Percentiles rank a stretch among this genome's conserved stretches.
Conservation (phyloP, 2,888 invertebrate genomes). For the Hyposoter didymator region DNA sequence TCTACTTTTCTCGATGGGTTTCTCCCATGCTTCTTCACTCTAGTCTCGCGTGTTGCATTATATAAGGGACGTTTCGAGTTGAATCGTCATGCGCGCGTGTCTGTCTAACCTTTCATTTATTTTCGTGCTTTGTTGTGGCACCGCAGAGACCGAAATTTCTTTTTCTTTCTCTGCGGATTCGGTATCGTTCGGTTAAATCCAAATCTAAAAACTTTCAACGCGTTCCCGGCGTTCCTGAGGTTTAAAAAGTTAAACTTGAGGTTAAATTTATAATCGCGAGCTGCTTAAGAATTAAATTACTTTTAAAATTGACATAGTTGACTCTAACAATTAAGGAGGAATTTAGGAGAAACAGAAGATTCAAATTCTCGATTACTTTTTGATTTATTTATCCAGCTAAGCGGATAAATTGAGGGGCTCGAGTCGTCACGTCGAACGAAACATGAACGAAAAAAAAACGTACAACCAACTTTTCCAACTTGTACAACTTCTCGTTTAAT, state of each 20-base stretch:
- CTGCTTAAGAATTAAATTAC: constrained; percentile 1
- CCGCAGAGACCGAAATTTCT: not conserved
- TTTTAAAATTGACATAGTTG: constrained; percentile 2
- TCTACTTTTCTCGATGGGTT: constrained; percentile 33
- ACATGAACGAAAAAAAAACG: not conserved
- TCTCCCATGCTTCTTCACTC: constrained; percentile 22
- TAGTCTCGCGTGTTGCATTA: constrained; percentile 3
- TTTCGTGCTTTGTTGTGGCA: not conserved
- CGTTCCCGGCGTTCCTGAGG: not conserved
- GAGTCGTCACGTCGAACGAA: not conserved
- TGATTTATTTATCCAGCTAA: not conserved
- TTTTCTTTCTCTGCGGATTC: not conserved
- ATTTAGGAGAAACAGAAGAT: not conserved
- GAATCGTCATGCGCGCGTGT: not conserved
- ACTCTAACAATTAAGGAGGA: not conserved
- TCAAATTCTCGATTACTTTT: not conserved
- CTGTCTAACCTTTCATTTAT: not conserved
- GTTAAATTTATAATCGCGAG: not conserved
- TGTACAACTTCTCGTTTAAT: not conserved
- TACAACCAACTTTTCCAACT: not conserved
- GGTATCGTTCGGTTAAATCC: not conserved
- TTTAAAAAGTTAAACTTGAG: not conserved
- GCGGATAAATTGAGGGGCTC: not conserved
- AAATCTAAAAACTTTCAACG: not conserved
- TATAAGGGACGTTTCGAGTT: not conserved